Conservation (phyloP, 1,140 invertebrate genomes). For the Manduca sexta region DNA sequence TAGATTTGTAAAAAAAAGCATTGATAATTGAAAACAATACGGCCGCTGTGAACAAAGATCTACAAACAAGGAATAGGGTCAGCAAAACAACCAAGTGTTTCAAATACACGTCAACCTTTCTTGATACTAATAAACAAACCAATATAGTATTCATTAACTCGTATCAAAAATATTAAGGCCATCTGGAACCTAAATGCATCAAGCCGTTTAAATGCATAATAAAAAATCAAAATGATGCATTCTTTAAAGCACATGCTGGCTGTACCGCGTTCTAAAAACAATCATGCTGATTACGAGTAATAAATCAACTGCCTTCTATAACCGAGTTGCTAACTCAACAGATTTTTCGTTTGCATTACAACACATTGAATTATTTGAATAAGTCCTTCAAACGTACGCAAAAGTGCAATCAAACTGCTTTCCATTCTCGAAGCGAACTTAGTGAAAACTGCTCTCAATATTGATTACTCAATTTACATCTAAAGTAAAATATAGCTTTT, state of each 20-base stretch:
- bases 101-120: no score
- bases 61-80: constrained; percentile 4
- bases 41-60: constrained; percentile 8
- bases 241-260: neutral
- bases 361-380: no score
- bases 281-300: neutral
- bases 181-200: neutral
- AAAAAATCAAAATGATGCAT: no score
- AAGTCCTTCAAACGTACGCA: no score
- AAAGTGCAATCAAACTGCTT: no score
- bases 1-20: constrained; percentile 8
- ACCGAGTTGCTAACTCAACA: neutral
- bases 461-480: no score
- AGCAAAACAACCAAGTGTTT: neutral
- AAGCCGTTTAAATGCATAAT: no score
- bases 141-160: neutral
- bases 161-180: neutral
- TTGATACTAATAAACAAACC: no score
- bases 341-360: no score
- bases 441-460: no score
- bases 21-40: constrained; percentile 16
- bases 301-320: constrained; percentile 1
- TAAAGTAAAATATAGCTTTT: no score
- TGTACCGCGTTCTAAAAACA: neutral
- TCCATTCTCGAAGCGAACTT: no score